A percentile compares a stretch with the other conserved stretches of the same genome.
Evolutionary conservation across 2,113 vertebrate genomes (phyloP).

Genomic region (Megaptera novaeangliae): DNA sequence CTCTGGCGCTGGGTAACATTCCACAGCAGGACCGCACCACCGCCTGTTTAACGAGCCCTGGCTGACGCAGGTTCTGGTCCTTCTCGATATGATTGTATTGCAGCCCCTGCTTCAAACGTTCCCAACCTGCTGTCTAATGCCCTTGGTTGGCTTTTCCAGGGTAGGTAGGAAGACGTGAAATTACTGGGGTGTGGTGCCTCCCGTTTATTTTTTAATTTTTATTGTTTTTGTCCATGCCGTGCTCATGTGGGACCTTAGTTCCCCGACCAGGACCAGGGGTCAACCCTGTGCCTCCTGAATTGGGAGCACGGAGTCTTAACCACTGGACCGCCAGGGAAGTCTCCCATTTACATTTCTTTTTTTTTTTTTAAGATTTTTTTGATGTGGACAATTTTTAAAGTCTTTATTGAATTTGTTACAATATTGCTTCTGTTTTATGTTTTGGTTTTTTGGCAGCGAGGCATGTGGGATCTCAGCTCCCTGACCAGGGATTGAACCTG

Average conservation of each 20-base stretch:
- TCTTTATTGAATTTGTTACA: no score
- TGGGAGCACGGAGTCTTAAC: background rate
- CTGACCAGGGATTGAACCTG: background rate
- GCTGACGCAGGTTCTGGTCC: background rate
- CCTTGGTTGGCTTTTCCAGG: background rate
- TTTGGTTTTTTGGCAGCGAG: no score
- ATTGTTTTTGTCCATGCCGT: background rate
- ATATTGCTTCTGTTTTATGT: no score
- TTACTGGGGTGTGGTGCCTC: background rate
- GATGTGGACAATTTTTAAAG: no score
- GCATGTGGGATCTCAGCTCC: background rate
- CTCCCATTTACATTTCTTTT: background rate
- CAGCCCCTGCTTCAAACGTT: background rate
- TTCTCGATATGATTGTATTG: background rate
- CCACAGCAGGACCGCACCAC: background rate
- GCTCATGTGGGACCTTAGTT: background rate
- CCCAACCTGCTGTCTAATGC: background rate
- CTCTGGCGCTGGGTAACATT: background rate
- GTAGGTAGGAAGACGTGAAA: background rate
- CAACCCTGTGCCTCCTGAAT: background rate
- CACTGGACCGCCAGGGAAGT: background rate
- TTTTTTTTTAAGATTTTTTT: no score
- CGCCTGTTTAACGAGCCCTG: background rate
- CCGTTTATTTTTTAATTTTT: background rate
- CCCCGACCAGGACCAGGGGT: background rate